These are phyloP conservation scores for Astyanax mexicanus DNA, from an alignment of 2,797 vertebrate species.

Conservation along the genomic window DNA sequence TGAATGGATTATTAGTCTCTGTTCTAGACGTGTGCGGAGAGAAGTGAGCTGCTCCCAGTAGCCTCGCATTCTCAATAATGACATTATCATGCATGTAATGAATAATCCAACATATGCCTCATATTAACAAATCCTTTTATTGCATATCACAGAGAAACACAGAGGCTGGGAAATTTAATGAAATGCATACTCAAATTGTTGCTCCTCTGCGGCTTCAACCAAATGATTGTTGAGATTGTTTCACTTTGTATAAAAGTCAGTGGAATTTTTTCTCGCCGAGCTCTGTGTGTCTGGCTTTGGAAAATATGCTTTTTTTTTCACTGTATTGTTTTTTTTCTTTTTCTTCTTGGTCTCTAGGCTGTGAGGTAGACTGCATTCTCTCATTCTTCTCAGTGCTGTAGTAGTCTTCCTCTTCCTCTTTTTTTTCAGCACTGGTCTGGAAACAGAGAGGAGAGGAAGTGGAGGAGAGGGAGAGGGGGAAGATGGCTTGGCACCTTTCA, in stretches of 20 bases:
- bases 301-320: no score
- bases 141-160: conserved; percentile 47
- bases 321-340: background rate
- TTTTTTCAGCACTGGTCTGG: background rate
- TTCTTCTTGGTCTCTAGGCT: background rate
- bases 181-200: conserved; percentile 39
- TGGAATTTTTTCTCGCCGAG: conserved; percentile 34
- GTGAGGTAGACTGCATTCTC: conserved; percentile 22
- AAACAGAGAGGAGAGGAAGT: conserved; percentile 30
- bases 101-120: conserved; percentile 59
- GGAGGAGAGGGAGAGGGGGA: conserved; percentile 41
- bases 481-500: conserved; percentile 54
- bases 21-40: conserved; percentile 46
- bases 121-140: conserved; percentile 61
- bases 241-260: conserved; percentile 41
- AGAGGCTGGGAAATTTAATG: conserved; percentile 50
- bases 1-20: conserved; percentile 55
- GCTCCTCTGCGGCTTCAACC: conserved; percentile 44
- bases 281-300: conserved; percentile 11
- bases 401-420: background rate
- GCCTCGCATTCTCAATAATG: conserved; percentile 57
- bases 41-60: conserved; percentile 50
- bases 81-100: conserved; percentile 61
- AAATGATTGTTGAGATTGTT: conserved; percentile 48
- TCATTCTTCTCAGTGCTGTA: conserved; percentile 2